These are phyloP conservation scores for Drosophila sulfurigaster DNA, from an alignment of 1,140 invertebrate genomes.

Conservation along the genomic window DNA sequence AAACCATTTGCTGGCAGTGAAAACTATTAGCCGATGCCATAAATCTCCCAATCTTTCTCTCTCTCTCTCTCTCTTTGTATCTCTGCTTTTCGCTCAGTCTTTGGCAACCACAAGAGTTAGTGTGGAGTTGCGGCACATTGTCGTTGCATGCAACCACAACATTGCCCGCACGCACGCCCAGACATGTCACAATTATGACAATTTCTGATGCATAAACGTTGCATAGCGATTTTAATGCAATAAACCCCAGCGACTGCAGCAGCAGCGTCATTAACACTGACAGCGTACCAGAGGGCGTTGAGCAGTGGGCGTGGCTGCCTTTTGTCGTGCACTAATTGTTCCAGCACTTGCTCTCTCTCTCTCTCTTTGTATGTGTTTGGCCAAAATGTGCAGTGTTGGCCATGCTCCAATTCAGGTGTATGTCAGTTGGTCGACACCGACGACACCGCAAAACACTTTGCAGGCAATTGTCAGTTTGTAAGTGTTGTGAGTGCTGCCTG, in stretches of 20 bases:
- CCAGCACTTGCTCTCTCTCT: neutral
- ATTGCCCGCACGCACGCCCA: conserved; percentile 62
- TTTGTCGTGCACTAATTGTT: conserved; percentile 80
- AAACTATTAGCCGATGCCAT: conserved; percentile 73
- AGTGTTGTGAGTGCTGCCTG: conserved; percentile 26
- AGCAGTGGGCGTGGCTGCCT: conserved; percentile 4
- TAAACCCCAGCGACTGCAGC: conserved; percentile 66
- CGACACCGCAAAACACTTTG: conserved; percentile 78
- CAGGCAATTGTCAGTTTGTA: conserved; percentile 74
- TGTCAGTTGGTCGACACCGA: conserved; percentile 72
- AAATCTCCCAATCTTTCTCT: conserved; percentile 49
- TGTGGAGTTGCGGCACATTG: conserved; percentile 11
- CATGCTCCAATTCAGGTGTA: conserved; percentile 79
- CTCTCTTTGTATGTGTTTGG: conserved; percentile 36
- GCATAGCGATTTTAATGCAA: conserved; percentile 78
- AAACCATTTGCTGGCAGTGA: conserved; percentile 55
- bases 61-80: neutral
- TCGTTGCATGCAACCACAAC: conserved; percentile 30
- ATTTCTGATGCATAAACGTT: conserved; percentile 80
- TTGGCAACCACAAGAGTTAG: conserved; percentile 22
- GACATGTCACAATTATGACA: conserved; percentile 82
- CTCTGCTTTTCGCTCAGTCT: conserved; percentile 20
- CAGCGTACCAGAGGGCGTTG: conserved; percentile 12
- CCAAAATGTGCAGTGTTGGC: conserved; percentile 77
- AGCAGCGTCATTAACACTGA: conserved; percentile 72